Evolutionary conservation across 1,140 invertebrate species (phyloP).

Genomic region (Nebria ingens): DNA sequence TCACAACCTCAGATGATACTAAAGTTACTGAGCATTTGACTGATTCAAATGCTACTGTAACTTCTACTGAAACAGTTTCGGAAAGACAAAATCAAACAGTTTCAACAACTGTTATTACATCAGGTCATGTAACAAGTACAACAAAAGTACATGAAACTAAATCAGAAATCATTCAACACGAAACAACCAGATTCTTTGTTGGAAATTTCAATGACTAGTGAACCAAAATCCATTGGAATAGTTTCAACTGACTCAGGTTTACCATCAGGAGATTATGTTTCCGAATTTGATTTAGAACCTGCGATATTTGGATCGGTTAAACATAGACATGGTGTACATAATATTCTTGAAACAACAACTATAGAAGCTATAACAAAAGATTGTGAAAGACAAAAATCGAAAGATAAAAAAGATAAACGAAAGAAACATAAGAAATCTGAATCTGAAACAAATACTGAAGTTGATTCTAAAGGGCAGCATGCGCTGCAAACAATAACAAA

Average conservation of each 20-base stretch:
- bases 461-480: not conserved
- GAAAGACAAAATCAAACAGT: not conserved
- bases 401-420: slow-evolving; percentile 14
- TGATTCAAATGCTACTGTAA: not conserved
- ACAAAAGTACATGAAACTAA: not conserved
- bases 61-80: slow-evolving; percentile 6
- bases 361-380: not conserved
- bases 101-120: not conserved
- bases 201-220: not conserved
- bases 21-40: not conserved
- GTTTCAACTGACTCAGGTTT: slow-evolving; percentile 11
- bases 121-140: not conserved
- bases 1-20: slow-evolving; percentile 25
- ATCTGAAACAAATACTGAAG: slow-evolving; percentile 10
- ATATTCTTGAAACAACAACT: slow-evolving; percentile 15
- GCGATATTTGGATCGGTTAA: slow-evolving; percentile 34
- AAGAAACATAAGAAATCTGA: slow-evolving; percentile 10
- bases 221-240: slow-evolving; percentile 9
- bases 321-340: slow-evolving; percentile 22
- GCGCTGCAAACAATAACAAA: not conserved
- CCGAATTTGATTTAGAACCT: slow-evolving; percentile 22
- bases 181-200: slow-evolving; percentile 1
- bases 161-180: not conserved
- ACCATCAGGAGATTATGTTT: not conserved
- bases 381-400: not conserved